Conservation (phyloP, 2,113 vertebrate species). For the Dasyornis broadbenti region DNA sequence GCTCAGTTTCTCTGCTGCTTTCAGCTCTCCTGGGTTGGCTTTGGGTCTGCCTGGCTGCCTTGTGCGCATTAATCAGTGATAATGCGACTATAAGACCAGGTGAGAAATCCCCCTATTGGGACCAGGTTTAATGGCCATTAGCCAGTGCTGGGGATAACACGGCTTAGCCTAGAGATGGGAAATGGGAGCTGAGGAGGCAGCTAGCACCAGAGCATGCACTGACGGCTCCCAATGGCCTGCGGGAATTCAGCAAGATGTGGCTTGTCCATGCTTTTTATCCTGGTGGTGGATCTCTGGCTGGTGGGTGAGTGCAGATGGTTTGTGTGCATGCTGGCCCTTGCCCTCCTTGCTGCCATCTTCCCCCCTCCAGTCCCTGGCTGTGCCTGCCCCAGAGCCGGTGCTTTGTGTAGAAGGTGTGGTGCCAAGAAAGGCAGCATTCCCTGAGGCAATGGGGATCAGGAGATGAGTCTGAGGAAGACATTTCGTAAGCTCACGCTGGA, state of each 20-base stretch:
- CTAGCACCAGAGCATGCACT: not conserved
- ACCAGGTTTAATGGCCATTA: not conserved
- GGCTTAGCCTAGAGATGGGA: not conserved
- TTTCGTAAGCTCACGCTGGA: accelerated
- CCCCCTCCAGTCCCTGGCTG: not conserved
- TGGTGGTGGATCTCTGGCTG: not conserved
- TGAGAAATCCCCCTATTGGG: not conserved
- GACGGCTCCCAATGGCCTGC: not conserved
- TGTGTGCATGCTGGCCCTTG: not conserved
- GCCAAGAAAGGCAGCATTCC: not conserved
- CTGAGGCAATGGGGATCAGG: not conserved
- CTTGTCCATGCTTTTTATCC: not conserved
- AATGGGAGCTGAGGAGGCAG: not conserved
- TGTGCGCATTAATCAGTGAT: not conserved
- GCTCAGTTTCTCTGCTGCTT: accelerated
- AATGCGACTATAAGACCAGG: not conserved
- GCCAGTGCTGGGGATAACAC: not conserved
- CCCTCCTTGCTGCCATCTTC: not conserved
- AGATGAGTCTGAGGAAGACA: not conserved
- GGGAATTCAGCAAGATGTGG: not conserved
- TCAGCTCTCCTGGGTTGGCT: not conserved
- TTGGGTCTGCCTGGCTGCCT: not conserved
- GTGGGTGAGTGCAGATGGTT: not conserved
- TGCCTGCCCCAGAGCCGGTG: not conserved
- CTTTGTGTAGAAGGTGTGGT: not conserved